Evolutionary conservation across 2,888 invertebrate species (phyloP), one percentile per base, ranked within the genome.

Genomic region (Coelopa pilipes): DNA sequence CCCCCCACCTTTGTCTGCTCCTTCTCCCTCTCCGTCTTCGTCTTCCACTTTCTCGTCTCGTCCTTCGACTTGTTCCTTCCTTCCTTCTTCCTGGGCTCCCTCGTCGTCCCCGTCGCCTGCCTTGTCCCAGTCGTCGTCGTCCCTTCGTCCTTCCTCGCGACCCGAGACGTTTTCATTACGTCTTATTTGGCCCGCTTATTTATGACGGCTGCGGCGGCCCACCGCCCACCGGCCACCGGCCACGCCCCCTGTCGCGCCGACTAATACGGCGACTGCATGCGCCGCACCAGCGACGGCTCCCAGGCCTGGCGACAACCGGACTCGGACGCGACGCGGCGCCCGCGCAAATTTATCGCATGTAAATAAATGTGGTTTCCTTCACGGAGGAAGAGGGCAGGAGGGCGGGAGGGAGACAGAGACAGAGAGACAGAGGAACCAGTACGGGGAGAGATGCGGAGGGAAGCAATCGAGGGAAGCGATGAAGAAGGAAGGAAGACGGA

Each of bases 181-280:
- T 55, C 55, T 68, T 17, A 50, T 66, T 66, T 53, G 13, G 45
- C n/a, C 11, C 15, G 24, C 53, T 68, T 68, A 68, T 68, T 68
- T 68, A 68, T 68, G 53, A 24, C 49, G 49, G 50, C 50, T 66
- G 66, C 21, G 47, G 53, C 19, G 4, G 57, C 57, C 10, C 21
- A 11, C 19, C 19, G 57, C 19, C 24, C 24, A 19, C 21, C 21
- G 13, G 34, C 34, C 7, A 2, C 34, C 4, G 4, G 7, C 34
- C 34, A 2, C 34, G 34, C 34, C 19, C 21, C n/a, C 24, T 57
- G 57, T 19, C 45, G 45, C 11, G 69, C 13, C 19, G 46, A 57
- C 68, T 68, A 68, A 55, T 68, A 55, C 24, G 24, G 12, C 21
- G 50, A 34, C 24, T 53, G 24, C 45, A 68, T 24, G n/a, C 45